These are phyloP conservation scores for Rugalucina vietnamica DNA, from an alignment of 2,888 invertebrate genomes.

Conservation along the genomic window DNA sequence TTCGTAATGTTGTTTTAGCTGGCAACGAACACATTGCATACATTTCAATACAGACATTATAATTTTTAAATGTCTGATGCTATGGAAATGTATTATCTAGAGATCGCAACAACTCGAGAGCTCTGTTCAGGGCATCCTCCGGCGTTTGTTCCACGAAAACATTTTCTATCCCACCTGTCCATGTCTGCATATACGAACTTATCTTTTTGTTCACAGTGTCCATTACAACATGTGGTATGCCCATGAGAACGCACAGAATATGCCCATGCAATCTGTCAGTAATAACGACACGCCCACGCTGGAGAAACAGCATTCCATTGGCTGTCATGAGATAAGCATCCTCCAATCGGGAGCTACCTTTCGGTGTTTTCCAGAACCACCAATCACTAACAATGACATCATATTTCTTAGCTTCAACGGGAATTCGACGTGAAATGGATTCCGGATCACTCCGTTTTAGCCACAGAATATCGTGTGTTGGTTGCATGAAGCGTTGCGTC, in stretches of 20 bases:
- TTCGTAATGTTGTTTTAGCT: no score
- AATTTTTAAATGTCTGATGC: no score
- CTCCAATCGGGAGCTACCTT: background rate
- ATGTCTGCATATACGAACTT: background rate
- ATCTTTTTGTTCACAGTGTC: background rate
- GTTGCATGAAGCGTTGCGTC: conserved; percentile 40
- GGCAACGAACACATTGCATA: no score
- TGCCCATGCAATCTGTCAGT: background rate
- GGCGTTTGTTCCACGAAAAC: background rate
- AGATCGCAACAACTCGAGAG: background rate
- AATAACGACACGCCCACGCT: background rate
- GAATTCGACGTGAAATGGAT: conserved; percentile 15
- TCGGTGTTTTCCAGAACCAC: conserved; percentile 5
- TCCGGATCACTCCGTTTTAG: conserved; percentile 45
- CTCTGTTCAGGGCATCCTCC: background rate
- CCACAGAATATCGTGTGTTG: conserved; percentile 60
- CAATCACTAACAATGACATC: background rate
- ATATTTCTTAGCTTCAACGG: background rate
- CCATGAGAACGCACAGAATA: background rate
- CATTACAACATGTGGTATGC: background rate
- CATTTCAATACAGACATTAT: no score
- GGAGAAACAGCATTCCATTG: background rate
- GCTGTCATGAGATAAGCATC: background rate
- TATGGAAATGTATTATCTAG: no score
- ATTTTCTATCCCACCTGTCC: background rate